phyloP scores from a whole-genome alignment of 2,113 vertebrate genomes.

The Forbesichthys agassizii region DNA sequence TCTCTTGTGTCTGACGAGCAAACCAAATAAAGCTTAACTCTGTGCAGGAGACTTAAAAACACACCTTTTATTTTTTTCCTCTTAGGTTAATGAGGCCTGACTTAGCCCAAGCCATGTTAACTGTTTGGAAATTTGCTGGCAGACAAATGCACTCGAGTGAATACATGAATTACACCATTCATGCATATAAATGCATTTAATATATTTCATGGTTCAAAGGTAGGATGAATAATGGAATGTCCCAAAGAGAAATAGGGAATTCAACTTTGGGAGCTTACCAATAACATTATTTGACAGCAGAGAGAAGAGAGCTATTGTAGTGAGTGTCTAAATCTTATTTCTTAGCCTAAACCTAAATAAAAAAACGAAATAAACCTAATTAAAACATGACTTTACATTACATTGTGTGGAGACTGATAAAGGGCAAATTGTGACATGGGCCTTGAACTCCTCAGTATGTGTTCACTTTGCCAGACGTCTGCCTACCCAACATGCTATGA shows the following conservation, averaged over 20 bases:
- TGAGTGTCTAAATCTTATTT: background rate
- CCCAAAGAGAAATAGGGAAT: background rate
- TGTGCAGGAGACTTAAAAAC: slow-evolving; percentile 15
- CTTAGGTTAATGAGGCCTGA: slow-evolving; percentile 38
- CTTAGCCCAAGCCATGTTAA: slow-evolving; percentile 23
- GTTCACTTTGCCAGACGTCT: too few species aligned
- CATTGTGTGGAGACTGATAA: too few species aligned
- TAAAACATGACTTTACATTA: too few species aligned
- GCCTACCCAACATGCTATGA: too few species aligned
- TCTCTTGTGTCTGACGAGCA: slow-evolving; percentile 16
- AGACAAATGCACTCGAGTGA: slow-evolving; percentile 39
- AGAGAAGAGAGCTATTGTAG: background rate
- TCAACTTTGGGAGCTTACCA: background rate
- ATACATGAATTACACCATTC: slow-evolving; percentile 37
- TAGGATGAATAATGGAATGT: background rate
- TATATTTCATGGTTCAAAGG: background rate
- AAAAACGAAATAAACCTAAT: too few species aligned
- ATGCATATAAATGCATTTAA: slow-evolving; percentile 1
- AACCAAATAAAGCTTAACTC: slow-evolving; percentile 1
- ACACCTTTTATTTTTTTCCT: background rate
- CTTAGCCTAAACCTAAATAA: background rate
- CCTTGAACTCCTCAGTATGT: too few species aligned
- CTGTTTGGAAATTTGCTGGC: slow-evolving; percentile 27
- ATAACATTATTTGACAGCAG: background rate
- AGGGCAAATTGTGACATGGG: too few species aligned